Percentiles rank a stretch among this genome's conserved stretches.
These are phyloP conservation scores for Corydoras sp. DNA, from an alignment of 2,113 vertebrate species.

Conservation along the genomic window DNA sequence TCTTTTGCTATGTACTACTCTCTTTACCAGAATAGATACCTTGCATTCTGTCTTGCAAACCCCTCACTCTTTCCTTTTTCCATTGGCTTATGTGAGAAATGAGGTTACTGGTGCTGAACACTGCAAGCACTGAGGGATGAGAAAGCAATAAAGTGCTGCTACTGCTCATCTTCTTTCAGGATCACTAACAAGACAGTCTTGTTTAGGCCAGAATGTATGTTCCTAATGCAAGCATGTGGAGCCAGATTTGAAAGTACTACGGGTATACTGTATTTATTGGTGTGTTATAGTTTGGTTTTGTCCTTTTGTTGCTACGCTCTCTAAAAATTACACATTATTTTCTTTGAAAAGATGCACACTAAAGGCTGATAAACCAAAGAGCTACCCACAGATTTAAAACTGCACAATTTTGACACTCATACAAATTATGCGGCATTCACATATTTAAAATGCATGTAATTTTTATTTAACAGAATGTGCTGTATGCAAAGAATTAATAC, in stretches of 20 bases:
- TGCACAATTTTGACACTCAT: too few species aligned
- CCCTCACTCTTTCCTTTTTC: slow-evolving; percentile 10
- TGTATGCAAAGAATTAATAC: too few species aligned
- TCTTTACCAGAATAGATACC: slow-evolving; percentile 12
- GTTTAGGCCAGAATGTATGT: slow-evolving; percentile 31
- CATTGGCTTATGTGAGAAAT: slow-evolving; percentile 39
- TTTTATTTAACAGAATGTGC: too few species aligned
- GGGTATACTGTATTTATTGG: not conserved
- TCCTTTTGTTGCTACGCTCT: not conserved
- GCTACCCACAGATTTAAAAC: too few species aligned
- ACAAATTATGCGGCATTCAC: too few species aligned
- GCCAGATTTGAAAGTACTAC: not conserved
- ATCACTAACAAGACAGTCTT: slow-evolving; percentile 11
- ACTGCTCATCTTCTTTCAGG: slow-evolving; percentile 21
- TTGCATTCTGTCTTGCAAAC: slow-evolving; percentile 14
- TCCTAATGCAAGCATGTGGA: slow-evolving; percentile 16
- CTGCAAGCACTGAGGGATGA: slow-evolving; percentile 48
- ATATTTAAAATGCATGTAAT: too few species aligned
- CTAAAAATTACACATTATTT: not conserved
- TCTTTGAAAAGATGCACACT: too few species aligned
- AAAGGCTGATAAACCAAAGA: too few species aligned
- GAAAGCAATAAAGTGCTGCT: slow-evolving; percentile 47
- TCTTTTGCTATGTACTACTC: not conserved
- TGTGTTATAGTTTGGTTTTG: not conserved
- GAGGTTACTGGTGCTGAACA: slow-evolving; percentile 41